Percentiles rank a stretch among this genome's conserved stretches.
Conservation (phyloP, 2,113 vertebrate genomes). For the Chaetorhynchus papuensis region DNA sequence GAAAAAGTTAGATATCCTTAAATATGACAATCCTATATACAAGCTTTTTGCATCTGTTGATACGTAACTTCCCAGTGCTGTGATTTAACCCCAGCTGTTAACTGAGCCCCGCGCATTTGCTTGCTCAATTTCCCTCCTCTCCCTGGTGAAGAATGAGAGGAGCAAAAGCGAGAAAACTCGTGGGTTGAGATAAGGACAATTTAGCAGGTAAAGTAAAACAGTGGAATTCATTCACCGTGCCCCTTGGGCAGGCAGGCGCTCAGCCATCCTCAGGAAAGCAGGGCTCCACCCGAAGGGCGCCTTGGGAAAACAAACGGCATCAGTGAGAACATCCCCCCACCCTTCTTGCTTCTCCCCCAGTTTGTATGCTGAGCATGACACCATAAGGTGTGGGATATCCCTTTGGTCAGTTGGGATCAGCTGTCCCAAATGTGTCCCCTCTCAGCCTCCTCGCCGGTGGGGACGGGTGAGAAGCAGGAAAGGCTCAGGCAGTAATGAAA, state of each 20-base stretch:
- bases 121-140: background rate
- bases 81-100: background rate
- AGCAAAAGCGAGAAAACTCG: background rate
- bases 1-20: background rate
- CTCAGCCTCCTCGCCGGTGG: background rate
- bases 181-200: background rate
- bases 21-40: background rate
- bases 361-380: background rate
- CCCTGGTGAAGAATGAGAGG: background rate
- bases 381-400: background rate
- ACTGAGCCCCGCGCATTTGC: background rate
- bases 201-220: background rate
- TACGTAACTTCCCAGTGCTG: background rate
- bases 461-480: background rate
- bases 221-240: background rate
- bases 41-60: background rate
- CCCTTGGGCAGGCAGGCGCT: background rate
- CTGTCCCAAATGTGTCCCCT: background rate
- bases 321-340: background rate
- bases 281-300: background rate
- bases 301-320: background rate
- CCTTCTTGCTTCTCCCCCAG: background rate
- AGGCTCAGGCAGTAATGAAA: background rate
- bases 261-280: background rate
- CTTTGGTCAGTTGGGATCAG: background rate